These are phyloP conservation scores for Sepiola atlantica DNA, from an alignment of 2,888 invertebrate species.

Conservation along the genomic window DNA sequence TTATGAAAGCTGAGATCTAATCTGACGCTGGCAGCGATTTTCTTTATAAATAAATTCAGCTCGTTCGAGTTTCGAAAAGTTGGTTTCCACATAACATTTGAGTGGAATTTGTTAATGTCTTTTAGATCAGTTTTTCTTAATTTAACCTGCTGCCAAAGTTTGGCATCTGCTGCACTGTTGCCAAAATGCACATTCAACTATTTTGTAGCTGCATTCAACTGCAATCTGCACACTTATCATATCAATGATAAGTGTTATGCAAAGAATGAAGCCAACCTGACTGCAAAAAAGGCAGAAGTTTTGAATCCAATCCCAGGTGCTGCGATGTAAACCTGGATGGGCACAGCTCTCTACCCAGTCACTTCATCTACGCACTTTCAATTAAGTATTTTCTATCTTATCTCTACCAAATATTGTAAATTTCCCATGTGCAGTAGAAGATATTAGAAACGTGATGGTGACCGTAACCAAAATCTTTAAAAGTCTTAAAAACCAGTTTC, in stretches of 20 bases:
- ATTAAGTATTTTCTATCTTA: too few species aligned
- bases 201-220: not conserved
- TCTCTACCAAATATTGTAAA: too few species aligned
- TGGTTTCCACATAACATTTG: not conserved
- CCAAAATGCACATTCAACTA: not conserved
- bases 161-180: not conserved
- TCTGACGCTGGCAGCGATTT: not conserved
- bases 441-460: too few species aligned
- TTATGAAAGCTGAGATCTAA: not conserved
- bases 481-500: too few species aligned
- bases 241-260: not conserved
- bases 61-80: not conserved
- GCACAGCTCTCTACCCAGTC: not conserved
- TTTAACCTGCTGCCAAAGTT: not conserved
- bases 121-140: not conserved
- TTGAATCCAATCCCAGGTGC: not conserved
- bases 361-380: not conserved
- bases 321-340: not conserved
- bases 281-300: not conserved
- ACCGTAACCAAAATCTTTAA: too few species aligned
- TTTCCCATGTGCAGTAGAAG: too few species aligned
- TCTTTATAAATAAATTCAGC: not conserved
- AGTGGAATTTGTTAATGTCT: not conserved
- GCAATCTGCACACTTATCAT: not conserved
- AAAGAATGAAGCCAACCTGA: not conserved